phyloP scores from a whole-genome alignment of 2,888 invertebrate genomes.

The Ectobius pallidus region DNA sequence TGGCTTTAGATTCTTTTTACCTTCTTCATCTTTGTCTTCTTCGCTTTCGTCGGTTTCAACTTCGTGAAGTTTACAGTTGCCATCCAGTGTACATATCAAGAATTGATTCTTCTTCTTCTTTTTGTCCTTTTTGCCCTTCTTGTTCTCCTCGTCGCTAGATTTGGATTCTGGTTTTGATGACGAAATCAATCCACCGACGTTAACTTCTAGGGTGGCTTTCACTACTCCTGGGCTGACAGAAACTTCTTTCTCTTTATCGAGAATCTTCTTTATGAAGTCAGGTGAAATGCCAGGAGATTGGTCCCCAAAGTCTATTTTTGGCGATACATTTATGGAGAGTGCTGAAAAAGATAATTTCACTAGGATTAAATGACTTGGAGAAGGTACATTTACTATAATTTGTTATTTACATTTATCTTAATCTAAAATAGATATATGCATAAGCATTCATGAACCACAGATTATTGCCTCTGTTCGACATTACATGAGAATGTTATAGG shows the following conservation, averaged over 20 bases:
- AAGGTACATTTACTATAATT: too few relatives aligned
- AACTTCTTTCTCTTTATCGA: not conserved
- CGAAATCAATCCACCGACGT: not conserved
- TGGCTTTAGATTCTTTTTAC: not conserved
- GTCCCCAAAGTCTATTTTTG: slow-evolving; percentile 10
- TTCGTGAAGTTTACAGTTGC: slow-evolving; percentile 1
- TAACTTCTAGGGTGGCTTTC: slow-evolving; percentile 11
- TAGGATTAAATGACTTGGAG: too few relatives aligned
- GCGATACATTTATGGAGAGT: not conserved
- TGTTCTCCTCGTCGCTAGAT: not conserved
- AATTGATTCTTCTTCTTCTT: not conserved
- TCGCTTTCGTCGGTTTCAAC: not conserved
- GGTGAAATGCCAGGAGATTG: not conserved
- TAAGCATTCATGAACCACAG: too few relatives aligned
- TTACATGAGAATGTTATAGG: too few relatives aligned
- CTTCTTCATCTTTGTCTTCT: not conserved
- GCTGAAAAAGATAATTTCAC: not conserved
- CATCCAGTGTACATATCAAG: not conserved
- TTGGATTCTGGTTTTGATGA: not conserved
- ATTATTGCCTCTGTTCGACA: too few relatives aligned
- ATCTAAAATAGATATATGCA: too few relatives aligned
- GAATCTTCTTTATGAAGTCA: not conserved
- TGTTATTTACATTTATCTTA: too few relatives aligned
- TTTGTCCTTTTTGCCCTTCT: not conserved
- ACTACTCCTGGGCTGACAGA: not conserved